Evolutionary conservation across 2,888 invertebrate genomes (phyloP).

Genomic region (Halictus ligatus): DNA sequence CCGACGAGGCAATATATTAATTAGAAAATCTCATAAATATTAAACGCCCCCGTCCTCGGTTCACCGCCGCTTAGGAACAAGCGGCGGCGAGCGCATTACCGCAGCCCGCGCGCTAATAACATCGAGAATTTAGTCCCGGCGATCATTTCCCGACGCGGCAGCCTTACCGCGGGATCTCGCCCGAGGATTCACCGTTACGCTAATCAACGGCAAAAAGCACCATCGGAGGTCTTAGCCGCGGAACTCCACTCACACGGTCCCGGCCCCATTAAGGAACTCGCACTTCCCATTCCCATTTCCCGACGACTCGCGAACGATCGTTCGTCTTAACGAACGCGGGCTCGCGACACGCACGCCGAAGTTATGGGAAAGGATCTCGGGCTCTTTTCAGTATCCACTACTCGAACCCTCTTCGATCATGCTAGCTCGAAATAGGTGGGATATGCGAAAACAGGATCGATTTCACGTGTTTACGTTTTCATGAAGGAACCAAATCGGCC

Average conservation of each 20-base stretch:
- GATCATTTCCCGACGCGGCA: constrained; percentile 6
- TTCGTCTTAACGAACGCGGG: neutral
- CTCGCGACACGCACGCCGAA: neutral
- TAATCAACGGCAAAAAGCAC: constrained; percentile 48
- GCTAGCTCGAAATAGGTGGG: neutral
- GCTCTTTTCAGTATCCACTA: neutral
- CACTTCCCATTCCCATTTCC: neutral
- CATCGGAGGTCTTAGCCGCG: neutral
- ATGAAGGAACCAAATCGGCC: no score
- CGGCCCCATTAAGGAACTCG: neutral
- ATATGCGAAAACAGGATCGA: neutral
- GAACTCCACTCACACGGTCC: constrained; percentile 10
- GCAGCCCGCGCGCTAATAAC: neutral
- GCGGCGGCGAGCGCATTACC: neutral
- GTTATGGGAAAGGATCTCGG: neutral
- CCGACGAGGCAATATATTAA: constrained; percentile 9
- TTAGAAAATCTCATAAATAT: constrained; percentile 3
- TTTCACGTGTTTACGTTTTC: no score
- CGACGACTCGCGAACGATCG: neutral
- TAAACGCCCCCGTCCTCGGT: neutral
- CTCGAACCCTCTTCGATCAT: neutral
- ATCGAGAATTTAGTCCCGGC: constrained; percentile 33
- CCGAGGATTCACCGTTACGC: constrained; percentile 66
- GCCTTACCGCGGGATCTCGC: constrained; percentile 50
- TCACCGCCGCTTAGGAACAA: constrained; percentile 3